Percentiles rank a stretch among this genome's conserved stretches.
Conservation (phyloP, 2,888 invertebrate genomes). For the Hetaerina titia region DNA sequence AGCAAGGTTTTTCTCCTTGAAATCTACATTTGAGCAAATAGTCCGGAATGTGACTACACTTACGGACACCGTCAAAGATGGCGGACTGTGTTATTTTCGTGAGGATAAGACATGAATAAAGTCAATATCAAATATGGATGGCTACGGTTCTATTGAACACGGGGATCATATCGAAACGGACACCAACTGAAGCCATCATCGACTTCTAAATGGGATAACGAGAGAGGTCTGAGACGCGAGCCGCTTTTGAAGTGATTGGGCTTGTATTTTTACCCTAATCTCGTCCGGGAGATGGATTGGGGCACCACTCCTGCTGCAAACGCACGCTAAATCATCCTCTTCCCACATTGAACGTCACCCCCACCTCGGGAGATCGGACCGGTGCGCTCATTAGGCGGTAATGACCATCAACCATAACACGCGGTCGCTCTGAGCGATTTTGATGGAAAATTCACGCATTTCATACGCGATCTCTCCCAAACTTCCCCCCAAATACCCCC, state of each 20-base stretch:
- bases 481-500: background rate
- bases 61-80: too few relatives aligned
- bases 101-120: background rate
- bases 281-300: background rate
- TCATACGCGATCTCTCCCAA: background rate
- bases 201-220: background rate
- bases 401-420: background rate
- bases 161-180: background rate
- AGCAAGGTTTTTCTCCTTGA: too few relatives aligned
- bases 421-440: background rate
- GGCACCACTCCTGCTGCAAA: background rate
- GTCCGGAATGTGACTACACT: too few relatives aligned
- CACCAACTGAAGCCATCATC: background rate
- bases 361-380: background rate
- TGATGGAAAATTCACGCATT: background rate
- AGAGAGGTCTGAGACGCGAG: background rate
- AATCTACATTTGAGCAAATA: too few relatives aligned
- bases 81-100: too few relatives aligned
- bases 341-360: background rate
- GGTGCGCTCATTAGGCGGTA: background rate
- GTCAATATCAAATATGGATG: background rate
- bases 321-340: background rate
- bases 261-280: conserved; percentile 1
- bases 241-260: background rate
- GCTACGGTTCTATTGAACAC: background rate